Evolutionary conservation across 2,797 vertebrate genomes (phyloP).

Genomic region (Malacoctenus gilli): DNA sequence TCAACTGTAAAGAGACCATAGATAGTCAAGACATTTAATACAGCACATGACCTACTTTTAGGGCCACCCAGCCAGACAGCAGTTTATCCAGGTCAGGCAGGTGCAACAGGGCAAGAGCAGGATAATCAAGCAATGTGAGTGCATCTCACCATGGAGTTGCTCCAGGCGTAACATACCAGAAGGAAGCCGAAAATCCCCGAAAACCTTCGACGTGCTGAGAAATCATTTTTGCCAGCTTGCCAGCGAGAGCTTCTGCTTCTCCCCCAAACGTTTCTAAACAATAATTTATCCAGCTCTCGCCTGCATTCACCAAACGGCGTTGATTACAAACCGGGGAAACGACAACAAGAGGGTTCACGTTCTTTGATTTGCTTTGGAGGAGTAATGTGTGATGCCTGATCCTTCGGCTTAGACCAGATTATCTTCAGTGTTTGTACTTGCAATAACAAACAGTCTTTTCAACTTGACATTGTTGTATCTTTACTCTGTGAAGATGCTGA

Average conservation of each 20-base stretch:
- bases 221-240: constrained; percentile 11
- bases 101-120: constrained; percentile 24
- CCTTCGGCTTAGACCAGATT: not conserved
- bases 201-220: constrained; percentile 16
- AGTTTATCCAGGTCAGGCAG: constrained; percentile 37
- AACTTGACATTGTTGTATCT: not conserved
- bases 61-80: constrained; percentile 10
- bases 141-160: constrained; percentile 14
- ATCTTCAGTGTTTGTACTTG: constrained; percentile 9
- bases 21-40: constrained; percentile 37
- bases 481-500: not conserved
- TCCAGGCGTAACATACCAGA: constrained; percentile 5
- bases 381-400: not conserved
- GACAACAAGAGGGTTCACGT: not conserved
- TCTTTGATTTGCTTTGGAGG: too few relatives aligned
- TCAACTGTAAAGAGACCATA: constrained; percentile 82
- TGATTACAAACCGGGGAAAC: not conserved
- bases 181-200: constrained; percentile 12
- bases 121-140: constrained; percentile 22
- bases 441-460: not conserved
- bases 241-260: not conserved
- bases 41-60: constrained; percentile 31
- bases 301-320: not conserved
- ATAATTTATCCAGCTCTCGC: not conserved
- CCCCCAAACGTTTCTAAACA: not conserved